phyloP scores from a whole-genome alignment of 2,888 invertebrate genomes.

The Aporophyla nigra region DNA sequence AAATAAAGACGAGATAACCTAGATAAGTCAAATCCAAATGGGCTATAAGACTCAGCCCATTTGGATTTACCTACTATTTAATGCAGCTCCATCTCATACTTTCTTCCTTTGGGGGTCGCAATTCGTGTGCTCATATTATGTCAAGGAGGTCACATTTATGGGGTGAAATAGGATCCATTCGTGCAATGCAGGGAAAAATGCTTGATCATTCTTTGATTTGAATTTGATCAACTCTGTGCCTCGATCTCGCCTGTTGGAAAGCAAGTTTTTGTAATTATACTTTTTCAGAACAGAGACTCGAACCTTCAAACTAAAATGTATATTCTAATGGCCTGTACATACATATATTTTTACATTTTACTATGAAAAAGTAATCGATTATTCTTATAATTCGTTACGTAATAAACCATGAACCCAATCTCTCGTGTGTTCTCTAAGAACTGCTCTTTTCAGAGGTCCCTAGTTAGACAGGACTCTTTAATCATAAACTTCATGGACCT shows the following conservation, averaged over 20 bases:
- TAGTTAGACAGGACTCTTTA: constrained; percentile 1
- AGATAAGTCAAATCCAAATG: too few species aligned
- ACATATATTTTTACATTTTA: neutral
- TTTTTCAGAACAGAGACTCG: neutral
- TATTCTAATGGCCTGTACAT: neutral
- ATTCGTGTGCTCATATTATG: too few species aligned
- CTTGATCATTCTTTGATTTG: neutral
- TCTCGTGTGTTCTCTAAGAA: neutral
- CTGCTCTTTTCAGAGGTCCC: neutral
- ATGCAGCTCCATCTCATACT: neutral
- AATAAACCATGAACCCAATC: neutral
- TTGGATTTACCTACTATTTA: neutral
- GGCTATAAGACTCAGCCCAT: too few species aligned
- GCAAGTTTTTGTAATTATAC: neutral
- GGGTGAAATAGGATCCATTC: neutral
- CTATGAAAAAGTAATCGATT: neutral
- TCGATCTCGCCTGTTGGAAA: neutral
- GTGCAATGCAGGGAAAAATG: neutral
- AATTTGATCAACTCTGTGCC: rapidly evolving
- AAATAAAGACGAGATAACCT: too few species aligned
- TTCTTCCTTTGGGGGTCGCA: neutral
- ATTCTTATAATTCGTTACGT: neutral
- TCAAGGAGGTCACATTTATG: neutral
- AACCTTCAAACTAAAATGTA: neutral
- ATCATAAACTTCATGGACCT: constrained; percentile 8